Evolutionary conservation across 35 echinoderm and acorn worm species (phyloP).

Genomic region (Apostichopus californicus): DNA sequence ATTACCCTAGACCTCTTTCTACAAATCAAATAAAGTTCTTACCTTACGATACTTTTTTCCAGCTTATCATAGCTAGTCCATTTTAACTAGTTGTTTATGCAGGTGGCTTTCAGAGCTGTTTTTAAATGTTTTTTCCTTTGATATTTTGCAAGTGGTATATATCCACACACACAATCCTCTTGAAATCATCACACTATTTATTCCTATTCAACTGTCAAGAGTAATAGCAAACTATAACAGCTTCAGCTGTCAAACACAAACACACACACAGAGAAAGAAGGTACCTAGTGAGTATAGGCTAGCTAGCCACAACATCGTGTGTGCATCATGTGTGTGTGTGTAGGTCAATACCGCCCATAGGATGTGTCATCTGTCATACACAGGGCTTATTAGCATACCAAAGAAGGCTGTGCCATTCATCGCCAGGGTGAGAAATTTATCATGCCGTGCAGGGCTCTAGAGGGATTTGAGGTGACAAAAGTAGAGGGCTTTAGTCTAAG

Average conservation of each 20-base stretch:
- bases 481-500: background rate
- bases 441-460: background rate
- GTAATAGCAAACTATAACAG: background rate
- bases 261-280: too few relatives aligned
- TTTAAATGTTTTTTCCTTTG: background rate
- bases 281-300: too few relatives aligned
- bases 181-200: background rate
- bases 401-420: conserved; percentile 38
- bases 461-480: conserved; percentile 40
- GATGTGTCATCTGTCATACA: conserved; percentile 40
- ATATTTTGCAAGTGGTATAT: background rate
- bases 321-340: background rate
- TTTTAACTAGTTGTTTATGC: background rate
- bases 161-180: background rate
- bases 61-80: background rate
- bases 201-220: background rate
- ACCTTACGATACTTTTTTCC: too few relatives aligned
- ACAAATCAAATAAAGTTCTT: too few relatives aligned
- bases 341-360: conserved; percentile 12
- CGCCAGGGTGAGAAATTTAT: conserved; percentile 9
- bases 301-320: background rate
- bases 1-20: too few relatives aligned
- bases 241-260: background rate
- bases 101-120: background rate
- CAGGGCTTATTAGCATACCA: conserved; percentile 25